Percentiles rank a stretch among this genome's conserved stretches.
phyloP scores from a whole-genome alignment of 2,797 vertebrate genomes.

The Schizopygopsis malacanthus region DNA sequence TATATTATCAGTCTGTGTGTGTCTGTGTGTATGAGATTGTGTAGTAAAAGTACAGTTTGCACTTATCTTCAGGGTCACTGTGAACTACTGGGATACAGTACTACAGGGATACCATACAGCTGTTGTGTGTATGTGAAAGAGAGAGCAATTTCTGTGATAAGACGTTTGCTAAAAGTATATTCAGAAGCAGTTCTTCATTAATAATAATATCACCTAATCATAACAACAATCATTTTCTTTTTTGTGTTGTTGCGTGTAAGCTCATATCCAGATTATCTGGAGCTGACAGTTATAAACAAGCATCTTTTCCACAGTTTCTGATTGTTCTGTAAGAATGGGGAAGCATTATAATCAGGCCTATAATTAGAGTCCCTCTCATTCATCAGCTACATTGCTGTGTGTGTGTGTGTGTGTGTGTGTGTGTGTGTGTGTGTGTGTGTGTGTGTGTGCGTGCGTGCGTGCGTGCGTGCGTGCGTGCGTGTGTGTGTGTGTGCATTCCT shows the following conservation, averaged over 20 bases:
- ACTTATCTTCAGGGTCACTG: conserved; percentile 51
- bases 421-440: conserved; percentile 43
- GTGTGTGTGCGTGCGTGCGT: conserved; percentile 35
- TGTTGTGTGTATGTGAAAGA: conserved; percentile 29
- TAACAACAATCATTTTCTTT: conserved; percentile 4
- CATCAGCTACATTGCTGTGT: conserved; percentile 73
- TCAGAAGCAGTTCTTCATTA: background rate
- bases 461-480: too few relatives aligned
- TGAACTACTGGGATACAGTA: conserved; percentile 26
- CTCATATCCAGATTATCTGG: conserved; percentile 43
- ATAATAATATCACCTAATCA: background rate
- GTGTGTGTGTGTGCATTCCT: too few relatives aligned
- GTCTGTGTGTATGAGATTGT: conserved; percentile 16
- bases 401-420: conserved; percentile 40
- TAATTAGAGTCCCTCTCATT: conserved; percentile 83
- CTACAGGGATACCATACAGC: too few relatives aligned
- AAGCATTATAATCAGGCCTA: conserved; percentile 66
- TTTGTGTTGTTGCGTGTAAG: conserved; percentile 48
- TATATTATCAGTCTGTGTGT: conserved; percentile 36
- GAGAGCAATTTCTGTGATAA: background rate
- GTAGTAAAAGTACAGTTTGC: conserved; percentile 35
- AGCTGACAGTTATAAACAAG: conserved; percentile 51
- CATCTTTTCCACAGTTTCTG: conserved; percentile 51
- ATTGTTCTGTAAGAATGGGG: conserved; percentile 51
- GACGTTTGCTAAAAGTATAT: background rate